Evolutionary conservation across 92 coral and sea anemone species (phyloP).

Genomic region (Heliopora coerulea): DNA sequence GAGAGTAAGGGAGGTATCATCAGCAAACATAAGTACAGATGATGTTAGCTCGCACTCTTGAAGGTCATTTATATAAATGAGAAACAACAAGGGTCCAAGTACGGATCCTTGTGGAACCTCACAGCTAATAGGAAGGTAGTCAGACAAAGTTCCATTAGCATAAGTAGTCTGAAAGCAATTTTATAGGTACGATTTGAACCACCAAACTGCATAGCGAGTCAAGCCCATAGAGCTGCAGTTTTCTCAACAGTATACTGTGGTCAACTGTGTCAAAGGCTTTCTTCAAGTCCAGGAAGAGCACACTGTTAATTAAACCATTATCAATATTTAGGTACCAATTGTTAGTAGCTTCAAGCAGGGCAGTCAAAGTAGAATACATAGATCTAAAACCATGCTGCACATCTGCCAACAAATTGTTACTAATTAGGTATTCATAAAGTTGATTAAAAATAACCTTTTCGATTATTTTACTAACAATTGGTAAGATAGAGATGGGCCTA

Average conservation of each 20-base stretch:
- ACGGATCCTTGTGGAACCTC: constrained; percentile 20
- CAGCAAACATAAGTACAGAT: constrained; percentile 26
- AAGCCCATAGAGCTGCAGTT: background rate
- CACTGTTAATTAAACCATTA: constrained; percentile 9
- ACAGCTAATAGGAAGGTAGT: background rate
- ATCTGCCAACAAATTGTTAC: constrained; percentile 24
- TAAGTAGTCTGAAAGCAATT: background rate
- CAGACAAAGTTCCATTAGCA: constrained; percentile 22
- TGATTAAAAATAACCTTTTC: constrained; percentile 25
- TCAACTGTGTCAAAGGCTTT: constrained; percentile 11
- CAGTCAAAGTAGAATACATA: constrained; percentile 36
- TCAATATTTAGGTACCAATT: constrained; percentile 42
- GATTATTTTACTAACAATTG: background rate
- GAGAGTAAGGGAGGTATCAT: no score
- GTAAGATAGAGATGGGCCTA: constrained; percentile 9
- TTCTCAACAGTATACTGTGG: constrained; percentile 10
- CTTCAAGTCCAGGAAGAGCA: constrained; percentile 12
- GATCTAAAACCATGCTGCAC: constrained; percentile 47
- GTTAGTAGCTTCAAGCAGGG: constrained; percentile 40
- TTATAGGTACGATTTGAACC: no score
- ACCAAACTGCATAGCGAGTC: constrained; percentile 13
- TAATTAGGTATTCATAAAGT: constrained; percentile 8
- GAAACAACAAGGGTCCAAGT: constrained; percentile 3
- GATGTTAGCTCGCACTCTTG: constrained; percentile 31
- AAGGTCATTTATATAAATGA: constrained; percentile 31